Evolutionary conservation across 2,888 invertebrate genomes (phyloP).

Genomic region (Terebella lapidaria): DNA sequence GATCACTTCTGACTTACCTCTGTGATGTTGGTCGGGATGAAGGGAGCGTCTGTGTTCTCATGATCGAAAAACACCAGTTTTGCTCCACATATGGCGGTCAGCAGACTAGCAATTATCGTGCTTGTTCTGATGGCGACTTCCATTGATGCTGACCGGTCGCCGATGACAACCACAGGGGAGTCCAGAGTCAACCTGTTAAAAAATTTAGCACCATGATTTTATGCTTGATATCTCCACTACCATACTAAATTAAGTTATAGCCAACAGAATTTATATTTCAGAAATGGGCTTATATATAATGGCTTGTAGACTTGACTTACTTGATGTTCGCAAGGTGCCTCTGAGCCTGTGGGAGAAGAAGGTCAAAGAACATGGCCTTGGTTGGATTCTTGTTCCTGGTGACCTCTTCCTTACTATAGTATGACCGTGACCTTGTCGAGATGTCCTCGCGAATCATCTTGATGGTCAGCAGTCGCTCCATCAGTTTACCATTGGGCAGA

Average conservation of each 20-base stretch:
- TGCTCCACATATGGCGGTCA: slow-evolving; percentile 47
- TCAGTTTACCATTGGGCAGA: slow-evolving; percentile 48
- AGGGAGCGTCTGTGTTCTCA: slow-evolving; percentile 34
- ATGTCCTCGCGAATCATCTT: slow-evolving; percentile 29
- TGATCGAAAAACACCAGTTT: slow-evolving; percentile 49
- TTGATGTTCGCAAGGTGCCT: slow-evolving; percentile 29
- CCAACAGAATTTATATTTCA: too few species aligned
- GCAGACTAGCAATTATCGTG: slow-evolving; percentile 50
- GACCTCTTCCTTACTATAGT: neutral
- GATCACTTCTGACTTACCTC: too few species aligned
- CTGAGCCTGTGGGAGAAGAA: slow-evolving; percentile 37
- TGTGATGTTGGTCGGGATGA: slow-evolving; percentile 42
- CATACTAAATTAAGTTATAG: too few species aligned
- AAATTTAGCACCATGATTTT: neutral
- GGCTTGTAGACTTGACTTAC: slow-evolving; percentile 27
- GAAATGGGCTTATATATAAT: too few species aligned
- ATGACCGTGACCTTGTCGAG: neutral
- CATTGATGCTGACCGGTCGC: slow-evolving; percentile 52
- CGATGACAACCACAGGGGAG: slow-evolving; percentile 50
- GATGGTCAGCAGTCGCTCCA: slow-evolving; percentile 46
- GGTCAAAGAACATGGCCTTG: slow-evolving; percentile 34
- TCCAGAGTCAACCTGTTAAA: slow-evolving; percentile 35
- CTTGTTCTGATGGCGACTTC: slow-evolving; percentile 49
- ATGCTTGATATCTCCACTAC: too few species aligned
- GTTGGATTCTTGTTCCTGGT: neutral